Conservation (phyloP, 2,113 vertebrate genomes). For the Zosterops borbonicus region DNA sequence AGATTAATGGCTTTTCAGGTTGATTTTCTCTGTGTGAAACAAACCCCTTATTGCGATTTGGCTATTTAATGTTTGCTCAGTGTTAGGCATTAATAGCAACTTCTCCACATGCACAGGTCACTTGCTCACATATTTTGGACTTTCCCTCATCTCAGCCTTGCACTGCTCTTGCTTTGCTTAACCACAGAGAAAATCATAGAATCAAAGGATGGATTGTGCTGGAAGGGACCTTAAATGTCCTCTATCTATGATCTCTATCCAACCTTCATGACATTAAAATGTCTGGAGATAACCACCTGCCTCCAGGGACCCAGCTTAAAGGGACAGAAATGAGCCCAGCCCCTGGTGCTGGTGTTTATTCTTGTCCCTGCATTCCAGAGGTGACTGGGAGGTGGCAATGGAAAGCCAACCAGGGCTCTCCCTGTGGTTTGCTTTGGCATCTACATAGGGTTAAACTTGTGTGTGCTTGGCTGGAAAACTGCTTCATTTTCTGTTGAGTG, state of each 20-base stretch:
- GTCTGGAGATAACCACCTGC: neutral
- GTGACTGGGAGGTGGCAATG: neutral
- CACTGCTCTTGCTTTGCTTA: neutral
- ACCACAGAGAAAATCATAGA: neutral
- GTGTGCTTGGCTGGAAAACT: neutral
- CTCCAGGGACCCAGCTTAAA: neutral
- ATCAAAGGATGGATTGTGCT: neutral
- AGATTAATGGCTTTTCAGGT: constrained; percentile 21
- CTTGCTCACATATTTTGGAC: neutral
- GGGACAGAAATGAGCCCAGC: neutral
- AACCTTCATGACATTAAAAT: neutral
- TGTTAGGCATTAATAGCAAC: neutral
- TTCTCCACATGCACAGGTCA: neutral
- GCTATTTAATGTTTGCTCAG: neutral
- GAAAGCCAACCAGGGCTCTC: neutral
- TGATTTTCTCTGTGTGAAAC: neutral
- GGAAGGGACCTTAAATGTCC: neutral
- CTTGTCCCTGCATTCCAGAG: neutral
- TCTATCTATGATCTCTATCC: neutral
- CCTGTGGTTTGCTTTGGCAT: neutral
- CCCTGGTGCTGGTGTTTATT: neutral
- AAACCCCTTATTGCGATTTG: neutral
- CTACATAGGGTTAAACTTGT: neutral
- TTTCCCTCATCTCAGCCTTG: neutral
- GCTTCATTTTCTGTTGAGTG: neutral